phyloP scores from a whole-genome alignment of 2,113 vertebrate genomes.

The Sapayoa aenigma region DNA sequence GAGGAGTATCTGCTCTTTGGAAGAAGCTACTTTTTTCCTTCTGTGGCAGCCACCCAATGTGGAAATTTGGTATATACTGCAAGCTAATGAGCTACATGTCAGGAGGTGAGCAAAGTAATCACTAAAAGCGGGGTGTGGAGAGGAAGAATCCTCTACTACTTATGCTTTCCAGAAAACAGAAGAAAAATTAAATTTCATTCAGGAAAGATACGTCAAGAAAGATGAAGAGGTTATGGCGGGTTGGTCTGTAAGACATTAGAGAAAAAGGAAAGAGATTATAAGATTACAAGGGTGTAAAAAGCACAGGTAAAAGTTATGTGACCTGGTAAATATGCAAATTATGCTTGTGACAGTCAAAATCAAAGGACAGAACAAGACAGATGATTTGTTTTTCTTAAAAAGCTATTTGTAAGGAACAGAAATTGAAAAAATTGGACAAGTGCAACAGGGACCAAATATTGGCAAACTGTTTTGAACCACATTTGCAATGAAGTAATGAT shows the following conservation, averaged over 20 bases:
- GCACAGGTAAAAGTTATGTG: background rate
- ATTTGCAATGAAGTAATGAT: background rate
- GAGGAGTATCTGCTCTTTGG: background rate
- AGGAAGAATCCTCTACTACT: background rate
- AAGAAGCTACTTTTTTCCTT: background rate
- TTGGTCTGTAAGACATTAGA: background rate
- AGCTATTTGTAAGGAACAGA: background rate
- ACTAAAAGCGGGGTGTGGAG: background rate
- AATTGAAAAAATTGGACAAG: background rate
- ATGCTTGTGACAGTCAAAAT: background rate
- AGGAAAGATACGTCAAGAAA: background rate
- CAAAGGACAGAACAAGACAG: background rate
- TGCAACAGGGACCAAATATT: background rate
- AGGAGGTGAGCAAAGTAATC: background rate
- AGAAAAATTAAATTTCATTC: background rate
- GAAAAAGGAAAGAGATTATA: background rate
- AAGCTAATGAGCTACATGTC: background rate
- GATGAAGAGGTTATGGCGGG: background rate
- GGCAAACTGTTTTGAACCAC: background rate
- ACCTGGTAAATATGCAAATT: background rate
- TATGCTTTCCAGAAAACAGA: background rate
- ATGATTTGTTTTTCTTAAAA: background rate
- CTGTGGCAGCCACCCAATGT: background rate
- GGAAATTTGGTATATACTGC: background rate
- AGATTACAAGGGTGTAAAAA: background rate